phyloP scores from a whole-genome alignment of 2,797 vertebrate genomes.

The Sebastes elongatus region DNA sequence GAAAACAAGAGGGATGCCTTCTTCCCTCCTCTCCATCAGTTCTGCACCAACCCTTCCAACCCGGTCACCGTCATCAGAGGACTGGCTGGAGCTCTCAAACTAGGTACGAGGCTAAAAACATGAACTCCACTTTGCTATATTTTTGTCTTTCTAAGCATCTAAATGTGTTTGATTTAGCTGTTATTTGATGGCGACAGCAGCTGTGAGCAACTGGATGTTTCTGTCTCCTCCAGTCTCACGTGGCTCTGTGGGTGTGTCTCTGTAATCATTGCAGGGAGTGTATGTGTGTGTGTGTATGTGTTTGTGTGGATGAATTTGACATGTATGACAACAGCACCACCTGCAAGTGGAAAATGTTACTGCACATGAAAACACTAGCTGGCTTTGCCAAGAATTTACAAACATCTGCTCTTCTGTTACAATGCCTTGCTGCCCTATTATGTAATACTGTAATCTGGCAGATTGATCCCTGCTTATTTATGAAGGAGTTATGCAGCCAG shows the following conservation, averaged over 20 bases:
- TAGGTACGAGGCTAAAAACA: constrained; percentile 65
- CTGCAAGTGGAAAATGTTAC: constrained; percentile 73
- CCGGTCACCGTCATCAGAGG: constrained; percentile 97
- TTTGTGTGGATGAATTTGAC: constrained; percentile 1
- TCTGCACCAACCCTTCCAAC: constrained; percentile 95
- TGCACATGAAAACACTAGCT: constrained; percentile 39
- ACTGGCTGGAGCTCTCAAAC: constrained; percentile 95
- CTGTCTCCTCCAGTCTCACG: constrained; percentile 33
- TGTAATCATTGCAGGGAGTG: background rate
- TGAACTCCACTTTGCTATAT: too few relatives aligned
- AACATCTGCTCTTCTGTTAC: background rate
- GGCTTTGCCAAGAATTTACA: background rate
- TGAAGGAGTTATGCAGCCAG: background rate
- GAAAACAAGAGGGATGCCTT: constrained; percentile 99
- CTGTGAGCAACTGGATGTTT: constrained; percentile 3
- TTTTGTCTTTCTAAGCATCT: background rate
- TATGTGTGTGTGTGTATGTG: background rate
- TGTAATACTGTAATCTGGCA: background rate
- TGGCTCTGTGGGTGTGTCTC: constrained; percentile 66
- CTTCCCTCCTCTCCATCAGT: constrained; percentile 98
- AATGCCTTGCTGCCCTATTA: background rate
- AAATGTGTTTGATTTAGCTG: background rate
- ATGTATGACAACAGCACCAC: constrained; percentile 80
- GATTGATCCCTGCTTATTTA: background rate
- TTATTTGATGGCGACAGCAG: background rate